These are phyloP conservation scores for Calliphora vomitoria DNA, from an alignment of 2,888 invertebrate genomes.

Conservation along the genomic window DNA sequence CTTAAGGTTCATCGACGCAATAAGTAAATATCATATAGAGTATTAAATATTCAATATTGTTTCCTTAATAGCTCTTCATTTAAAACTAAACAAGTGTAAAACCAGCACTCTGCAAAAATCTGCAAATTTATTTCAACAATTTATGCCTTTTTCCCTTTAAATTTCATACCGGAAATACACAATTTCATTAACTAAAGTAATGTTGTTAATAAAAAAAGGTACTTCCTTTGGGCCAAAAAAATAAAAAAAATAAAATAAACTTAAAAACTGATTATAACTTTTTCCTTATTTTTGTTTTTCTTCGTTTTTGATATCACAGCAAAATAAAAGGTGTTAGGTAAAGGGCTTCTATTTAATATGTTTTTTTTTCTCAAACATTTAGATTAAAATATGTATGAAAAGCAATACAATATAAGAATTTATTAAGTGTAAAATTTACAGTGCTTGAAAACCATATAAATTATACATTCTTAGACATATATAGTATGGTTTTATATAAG, in stretches of 20 bases:
- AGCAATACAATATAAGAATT: slow-evolving; percentile 2
- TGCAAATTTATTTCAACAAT: neutral
- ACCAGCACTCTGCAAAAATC: neutral
- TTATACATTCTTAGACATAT: neutral
- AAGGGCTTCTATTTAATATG: neutral
- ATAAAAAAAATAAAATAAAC: too few relatives aligned
- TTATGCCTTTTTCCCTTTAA: neutral
- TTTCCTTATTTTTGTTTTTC: neutral
- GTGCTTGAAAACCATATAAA: neutral
- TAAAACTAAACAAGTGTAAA: neutral
- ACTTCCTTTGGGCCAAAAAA: neutral
- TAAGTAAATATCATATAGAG: too few relatives aligned
- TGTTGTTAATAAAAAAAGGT: neutral
- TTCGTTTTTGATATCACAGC: neutral
- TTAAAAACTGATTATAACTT: slow-evolving; percentile 2
- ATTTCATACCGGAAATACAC: neutral
- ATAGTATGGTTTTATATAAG: neutral
- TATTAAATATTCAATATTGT: too few relatives aligned
- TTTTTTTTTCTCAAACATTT: neutral
- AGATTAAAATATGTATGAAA: neutral
- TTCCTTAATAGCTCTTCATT: too few relatives aligned
- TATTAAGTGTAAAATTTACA: slow-evolving; percentile 29
- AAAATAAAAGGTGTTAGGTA: neutral
- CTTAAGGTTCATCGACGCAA: too few relatives aligned
- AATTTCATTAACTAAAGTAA: slow-evolving; percentile 4